Percentiles rank a stretch among this genome's conserved stretches.
Evolutionary conservation across 2,888 invertebrate species (phyloP).

Genomic region (Amblyjoppa proteus): DNA sequence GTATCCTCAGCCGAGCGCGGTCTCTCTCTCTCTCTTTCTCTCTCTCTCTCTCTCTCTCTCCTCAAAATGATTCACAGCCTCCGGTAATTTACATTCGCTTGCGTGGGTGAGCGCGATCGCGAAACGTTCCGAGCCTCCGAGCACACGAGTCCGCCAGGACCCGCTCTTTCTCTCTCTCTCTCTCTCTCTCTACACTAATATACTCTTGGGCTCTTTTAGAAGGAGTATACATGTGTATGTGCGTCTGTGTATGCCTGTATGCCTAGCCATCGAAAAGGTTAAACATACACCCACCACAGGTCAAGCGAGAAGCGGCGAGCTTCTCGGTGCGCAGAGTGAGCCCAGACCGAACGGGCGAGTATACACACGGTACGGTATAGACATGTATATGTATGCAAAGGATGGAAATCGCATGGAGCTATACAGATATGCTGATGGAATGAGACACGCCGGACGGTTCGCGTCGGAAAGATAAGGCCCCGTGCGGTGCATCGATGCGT

Average conservation of each 20-base stretch:
- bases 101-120: constrained; percentile 79
- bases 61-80: constrained; percentile 84
- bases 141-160: constrained; percentile 68
- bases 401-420: constrained; percentile 13
- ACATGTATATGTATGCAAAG: constrained; percentile 25
- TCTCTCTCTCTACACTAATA: constrained; percentile 8
- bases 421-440: constrained; percentile 35
- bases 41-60: constrained; percentile 73
- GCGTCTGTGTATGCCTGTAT: constrained; percentile 31
- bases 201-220: constrained; percentile 45
- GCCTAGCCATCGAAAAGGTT: constrained; percentile 80
- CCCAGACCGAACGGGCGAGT: not conserved
- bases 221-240: constrained; percentile 16
- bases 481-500: constrained; percentile 2
- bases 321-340: constrained; percentile 28
- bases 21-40: constrained; percentile 49
- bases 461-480: not conserved
- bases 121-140: constrained; percentile 60
- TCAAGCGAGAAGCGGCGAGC: constrained; percentile 75
- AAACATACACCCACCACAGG: constrained; percentile 83
- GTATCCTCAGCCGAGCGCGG: constrained; percentile 69
- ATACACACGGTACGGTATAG: not conserved
- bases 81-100: constrained; percentile 84
- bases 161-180: not conserved
- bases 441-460: constrained; percentile 4